These are phyloP conservation scores for Cheiracanthium punctorium DNA, from an alignment of 2,888 invertebrate genomes.

Conservation along the genomic window DNA sequence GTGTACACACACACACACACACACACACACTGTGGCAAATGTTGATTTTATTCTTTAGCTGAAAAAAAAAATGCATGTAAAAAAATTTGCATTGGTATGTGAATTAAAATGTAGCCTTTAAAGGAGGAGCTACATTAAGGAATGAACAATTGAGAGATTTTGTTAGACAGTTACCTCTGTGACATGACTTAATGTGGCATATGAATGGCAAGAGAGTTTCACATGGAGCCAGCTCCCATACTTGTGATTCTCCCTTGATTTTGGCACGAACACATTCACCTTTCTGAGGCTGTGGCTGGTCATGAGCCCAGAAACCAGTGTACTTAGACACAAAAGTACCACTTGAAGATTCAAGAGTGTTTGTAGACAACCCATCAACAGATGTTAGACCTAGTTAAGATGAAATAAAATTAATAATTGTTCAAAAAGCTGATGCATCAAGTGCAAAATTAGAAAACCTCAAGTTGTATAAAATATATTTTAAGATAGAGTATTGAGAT, in stretches of 20 bases:
- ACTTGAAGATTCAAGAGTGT: slow-evolving; percentile 94
- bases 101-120: too few relatives aligned
- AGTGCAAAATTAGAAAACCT: neutral
- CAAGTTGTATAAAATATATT: neutral
- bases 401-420: neutral
- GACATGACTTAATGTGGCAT: slow-evolving; percentile 93
- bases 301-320: slow-evolving; percentile 92
- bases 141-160: too few relatives aligned
- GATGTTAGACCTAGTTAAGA: slow-evolving; percentile 87
- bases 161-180: slow-evolving; percentile 83
- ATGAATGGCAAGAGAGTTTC: slow-evolving; percentile 95
- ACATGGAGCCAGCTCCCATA: slow-evolving; percentile 96
- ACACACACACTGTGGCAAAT: too few relatives aligned
- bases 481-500: too few relatives aligned
- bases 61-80: too few relatives aligned
- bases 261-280: slow-evolving; percentile 89
- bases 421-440: too few relatives aligned
- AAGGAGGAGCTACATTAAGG: too few relatives aligned
- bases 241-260: slow-evolving; percentile 80
- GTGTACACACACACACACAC: too few relatives aligned
- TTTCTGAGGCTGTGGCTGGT: slow-evolving; percentile 89
- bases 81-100: too few relatives aligned
- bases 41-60: too few relatives aligned
- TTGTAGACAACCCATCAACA: slow-evolving; percentile 92
- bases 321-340: slow-evolving; percentile 93